phyloP scores from a whole-genome alignment of 2,888 invertebrate species.

The Salpingus planirostris region DNA sequence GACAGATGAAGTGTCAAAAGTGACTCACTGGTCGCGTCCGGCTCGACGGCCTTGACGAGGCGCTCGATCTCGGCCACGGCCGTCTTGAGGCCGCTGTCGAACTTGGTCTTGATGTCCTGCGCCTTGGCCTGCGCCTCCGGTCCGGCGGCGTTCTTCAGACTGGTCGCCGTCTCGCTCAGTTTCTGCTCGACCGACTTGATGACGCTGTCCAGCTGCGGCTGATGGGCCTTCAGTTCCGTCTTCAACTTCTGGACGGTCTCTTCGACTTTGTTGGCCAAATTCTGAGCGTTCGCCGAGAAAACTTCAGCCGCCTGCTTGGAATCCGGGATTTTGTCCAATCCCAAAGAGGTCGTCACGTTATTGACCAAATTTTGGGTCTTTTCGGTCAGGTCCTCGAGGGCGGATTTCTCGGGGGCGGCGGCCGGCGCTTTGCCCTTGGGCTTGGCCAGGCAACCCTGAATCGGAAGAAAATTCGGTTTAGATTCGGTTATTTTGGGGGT shows the following conservation, averaged over 20 bases:
- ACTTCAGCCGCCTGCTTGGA: constrained; percentile 29
- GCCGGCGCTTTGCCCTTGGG: constrained; percentile 17
- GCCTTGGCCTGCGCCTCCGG: constrained; percentile 32
- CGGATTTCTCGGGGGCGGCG: constrained; percentile 17
- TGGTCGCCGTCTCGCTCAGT: constrained; percentile 24
- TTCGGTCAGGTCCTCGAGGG: constrained; percentile 23
- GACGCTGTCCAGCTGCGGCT: constrained; percentile 28
- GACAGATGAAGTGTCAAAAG: too few species aligned
- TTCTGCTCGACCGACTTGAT: constrained; percentile 30
- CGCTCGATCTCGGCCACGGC: constrained; percentile 30
- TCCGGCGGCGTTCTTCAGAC: constrained; percentile 28
- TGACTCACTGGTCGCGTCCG: constrained; percentile 31
- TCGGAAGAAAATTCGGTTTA: constrained; percentile 2
- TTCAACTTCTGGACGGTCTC: constrained; percentile 28
- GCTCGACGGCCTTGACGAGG: constrained; percentile 31
- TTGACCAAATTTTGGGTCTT: constrained; percentile 25
- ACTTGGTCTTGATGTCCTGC: constrained; percentile 28
- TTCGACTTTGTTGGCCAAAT: constrained; percentile 28
- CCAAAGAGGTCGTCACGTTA: constrained; percentile 24
- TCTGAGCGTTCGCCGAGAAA: constrained; percentile 28
- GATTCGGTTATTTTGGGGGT: constrained; percentile 4
- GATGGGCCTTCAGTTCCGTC: constrained; percentile 23
- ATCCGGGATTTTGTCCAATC: constrained; percentile 25
- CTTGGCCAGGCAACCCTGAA: constrained; percentile 17
- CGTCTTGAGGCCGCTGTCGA: constrained; percentile 31